phyloP scores from a whole-genome alignment of 2,797 vertebrate genomes.

The Pantherophis vulpinus region DNA sequence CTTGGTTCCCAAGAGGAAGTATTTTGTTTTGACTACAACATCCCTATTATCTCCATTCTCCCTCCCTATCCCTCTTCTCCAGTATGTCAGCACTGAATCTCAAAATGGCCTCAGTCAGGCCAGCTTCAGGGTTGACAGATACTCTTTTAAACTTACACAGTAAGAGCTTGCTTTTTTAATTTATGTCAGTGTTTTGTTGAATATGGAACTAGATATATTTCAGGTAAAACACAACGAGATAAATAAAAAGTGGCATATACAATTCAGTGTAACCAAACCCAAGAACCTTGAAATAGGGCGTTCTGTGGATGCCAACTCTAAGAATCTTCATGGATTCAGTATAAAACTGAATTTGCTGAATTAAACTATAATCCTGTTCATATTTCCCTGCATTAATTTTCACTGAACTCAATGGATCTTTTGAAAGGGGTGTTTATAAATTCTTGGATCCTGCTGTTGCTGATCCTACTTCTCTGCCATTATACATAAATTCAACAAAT shows the following conservation, averaged over 20 bases:
- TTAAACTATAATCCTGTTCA: neutral
- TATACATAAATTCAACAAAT: neutral
- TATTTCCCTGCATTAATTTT: neutral
- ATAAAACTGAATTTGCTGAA: neutral
- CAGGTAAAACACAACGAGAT: neutral
- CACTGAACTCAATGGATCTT: neutral
- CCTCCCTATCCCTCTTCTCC: no score
- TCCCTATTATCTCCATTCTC: no score
- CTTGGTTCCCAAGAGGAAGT: no score
- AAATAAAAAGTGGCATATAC: neutral
- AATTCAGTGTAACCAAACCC: neutral
- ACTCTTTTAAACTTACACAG: neutral
- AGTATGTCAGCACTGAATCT: no score
- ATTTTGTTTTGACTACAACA: no score
- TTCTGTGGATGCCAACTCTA: neutral
- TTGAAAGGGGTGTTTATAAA: neutral
- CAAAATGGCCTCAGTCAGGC: no score
- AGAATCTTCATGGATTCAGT: neutral
- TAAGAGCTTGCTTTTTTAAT: neutral
- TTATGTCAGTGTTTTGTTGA: neutral
- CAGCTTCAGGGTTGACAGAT: no score
- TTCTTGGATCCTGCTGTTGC: neutral
- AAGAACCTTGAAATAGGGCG: neutral
- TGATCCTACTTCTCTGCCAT: neutral
- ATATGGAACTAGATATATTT: neutral